Base-by-base conservation (phyloP, 2,113 vertebrate species). In the Neogobius melanostomus region DNA sequence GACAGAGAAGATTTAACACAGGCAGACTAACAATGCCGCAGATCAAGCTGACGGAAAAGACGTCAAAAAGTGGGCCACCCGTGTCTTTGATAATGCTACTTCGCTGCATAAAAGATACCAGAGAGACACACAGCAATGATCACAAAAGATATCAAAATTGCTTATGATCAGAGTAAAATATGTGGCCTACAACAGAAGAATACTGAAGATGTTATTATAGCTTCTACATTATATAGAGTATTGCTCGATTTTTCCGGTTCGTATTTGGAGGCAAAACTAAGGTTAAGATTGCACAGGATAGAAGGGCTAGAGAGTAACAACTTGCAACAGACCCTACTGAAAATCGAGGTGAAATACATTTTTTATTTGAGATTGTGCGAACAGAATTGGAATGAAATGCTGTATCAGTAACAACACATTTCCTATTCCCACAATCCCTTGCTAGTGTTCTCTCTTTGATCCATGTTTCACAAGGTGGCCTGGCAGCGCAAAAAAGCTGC, bases 401-500 rank as follows among this genome's bases (percentile, higher is more conserved):
- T 59, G 56, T 59, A 59, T 59, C 56, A 42, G 56, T 59, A 11
- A 59, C 74, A 85, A 66, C 42, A 42, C 66, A 56, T 75, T 44
- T 69, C 43, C 71, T 66, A 12, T 16, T 71, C 77, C 65, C 65
- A 71, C 69, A 68, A 75, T 76, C 74, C 73, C 69, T 70, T 60
- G 67, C 73, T 71, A 48, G 72, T 64, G 44, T 83, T 76, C 78
- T 85, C 68, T 53, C 67, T 89, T 87, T 89, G 86, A 88, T 83
- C 86, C 77, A 59, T 69, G 77, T 77, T 85, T 88, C 82, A 90
- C 87, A 90, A 80, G 82, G 79, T 81, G 69, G 77, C 77, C 81
- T 89, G 86, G 85, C 82, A 89, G 64, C 0, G 47, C 79, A 76
- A 79, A 78, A 82, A 45, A 84, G 72, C 68, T 79, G 11, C 80